phyloP scores from a whole-genome alignment of 2,888 invertebrate genomes.

The Hoplodrina ambigua region DNA sequence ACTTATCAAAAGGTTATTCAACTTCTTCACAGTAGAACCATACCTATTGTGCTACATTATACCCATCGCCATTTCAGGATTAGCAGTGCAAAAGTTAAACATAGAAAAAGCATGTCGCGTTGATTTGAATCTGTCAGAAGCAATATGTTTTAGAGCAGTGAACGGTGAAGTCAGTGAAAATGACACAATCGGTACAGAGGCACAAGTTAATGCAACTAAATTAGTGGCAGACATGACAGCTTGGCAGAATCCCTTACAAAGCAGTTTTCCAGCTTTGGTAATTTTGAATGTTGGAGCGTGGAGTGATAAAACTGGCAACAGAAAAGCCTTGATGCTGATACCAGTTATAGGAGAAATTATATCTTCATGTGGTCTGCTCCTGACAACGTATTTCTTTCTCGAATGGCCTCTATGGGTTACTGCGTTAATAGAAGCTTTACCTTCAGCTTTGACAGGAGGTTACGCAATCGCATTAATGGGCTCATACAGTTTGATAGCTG shows the following conservation, averaged over 20 bases:
- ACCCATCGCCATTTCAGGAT: constrained; percentile 91
- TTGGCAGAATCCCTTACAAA: constrained; percentile 89
- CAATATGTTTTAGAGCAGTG: constrained; percentile 85
- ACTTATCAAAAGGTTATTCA: constrained; percentile 66
- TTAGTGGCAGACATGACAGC: constrained; percentile 88
- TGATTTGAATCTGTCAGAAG: constrained; percentile 86
- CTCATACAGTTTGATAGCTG: constrained; percentile 91
- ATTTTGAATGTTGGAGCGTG: constrained; percentile 91
- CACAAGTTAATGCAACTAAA: constrained; percentile 80
- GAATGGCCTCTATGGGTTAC: constrained; percentile 90
- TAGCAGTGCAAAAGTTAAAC: constrained; percentile 88
- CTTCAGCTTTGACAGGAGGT: constrained; percentile 91
- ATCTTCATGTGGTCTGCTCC: constrained; percentile 85
- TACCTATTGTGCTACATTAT: constrained; percentile 91
- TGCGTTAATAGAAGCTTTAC: constrained; percentile 88
- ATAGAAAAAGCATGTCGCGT: constrained; percentile 90
- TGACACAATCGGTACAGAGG: constrained; percentile 77
- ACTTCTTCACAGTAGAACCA: constrained; percentile 92
- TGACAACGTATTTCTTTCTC: constrained; percentile 89
- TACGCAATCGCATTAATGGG: constrained; percentile 90
- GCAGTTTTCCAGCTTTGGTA: constrained; percentile 89
- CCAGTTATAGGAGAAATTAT: constrained; percentile 90
- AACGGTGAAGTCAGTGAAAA: constrained; percentile 68
- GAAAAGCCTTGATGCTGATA: constrained; percentile 90
- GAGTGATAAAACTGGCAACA: constrained; percentile 91